Evolutionary conservation across 2,797 vertebrate species (phyloP).

Genomic region (Onychomys leucogaster): DNA sequence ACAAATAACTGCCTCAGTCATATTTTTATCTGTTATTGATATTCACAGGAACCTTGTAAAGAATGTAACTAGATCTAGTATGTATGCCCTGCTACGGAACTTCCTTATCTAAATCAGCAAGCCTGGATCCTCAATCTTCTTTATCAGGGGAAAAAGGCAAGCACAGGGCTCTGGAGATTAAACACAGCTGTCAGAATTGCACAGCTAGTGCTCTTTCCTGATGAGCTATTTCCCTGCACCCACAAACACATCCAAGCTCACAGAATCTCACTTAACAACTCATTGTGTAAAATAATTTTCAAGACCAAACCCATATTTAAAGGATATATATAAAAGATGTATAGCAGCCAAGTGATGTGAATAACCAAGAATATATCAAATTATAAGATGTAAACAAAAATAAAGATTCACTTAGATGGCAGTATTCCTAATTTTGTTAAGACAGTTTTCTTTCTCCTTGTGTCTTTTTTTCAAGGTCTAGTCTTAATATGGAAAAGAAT

Average conservation of each 20-base stretch:
- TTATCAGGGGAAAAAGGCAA: neutral
- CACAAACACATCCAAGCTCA: neutral
- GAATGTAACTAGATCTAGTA: neutral
- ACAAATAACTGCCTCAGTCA: neutral
- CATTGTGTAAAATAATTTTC: neutral
- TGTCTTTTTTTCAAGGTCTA: neutral
- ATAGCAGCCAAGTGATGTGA: neutral
- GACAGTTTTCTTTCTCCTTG: neutral
- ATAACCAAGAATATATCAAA: slow-evolving; percentile 6
- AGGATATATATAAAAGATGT: neutral
- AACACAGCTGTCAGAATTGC: neutral
- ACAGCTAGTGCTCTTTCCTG: neutral
- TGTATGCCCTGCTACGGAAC: neutral
- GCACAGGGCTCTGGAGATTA: neutral
- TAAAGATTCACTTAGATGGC: too few relatives aligned
- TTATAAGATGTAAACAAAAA: neutral
- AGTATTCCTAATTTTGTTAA: neutral
- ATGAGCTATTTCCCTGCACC: neutral
- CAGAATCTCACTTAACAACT: neutral
- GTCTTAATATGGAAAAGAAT: neutral
- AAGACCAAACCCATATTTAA: neutral
- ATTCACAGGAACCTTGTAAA: neutral
- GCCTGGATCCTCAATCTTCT: neutral
- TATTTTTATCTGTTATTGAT: neutral
- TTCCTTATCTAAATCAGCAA: neutral